Evolutionary conservation across 2,888 invertebrate genomes (phyloP), one percentile per base, ranked within the genome.

Genomic region (Ophioninae sp.): DNA sequence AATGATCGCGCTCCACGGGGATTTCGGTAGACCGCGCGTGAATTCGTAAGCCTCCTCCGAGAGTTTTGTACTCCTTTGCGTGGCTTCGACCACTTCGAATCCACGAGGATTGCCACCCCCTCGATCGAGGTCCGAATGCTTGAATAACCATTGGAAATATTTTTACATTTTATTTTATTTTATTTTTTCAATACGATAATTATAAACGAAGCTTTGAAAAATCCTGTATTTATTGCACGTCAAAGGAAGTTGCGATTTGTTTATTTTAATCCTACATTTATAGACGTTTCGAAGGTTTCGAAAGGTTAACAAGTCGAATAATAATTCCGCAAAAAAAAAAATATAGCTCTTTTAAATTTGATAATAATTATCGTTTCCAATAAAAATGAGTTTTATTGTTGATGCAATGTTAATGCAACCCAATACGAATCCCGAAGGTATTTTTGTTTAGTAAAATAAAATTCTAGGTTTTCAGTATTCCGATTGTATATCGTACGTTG

Each of bases 1-100:
- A 91, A 92, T 91, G 91, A 89, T 89, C 88, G 87, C 89, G 88
- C 89, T 89, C 87, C 86, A 88, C 88, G 88, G 88, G 89, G 89
- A 90, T 91, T 89, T 89, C 90, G 87, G 89, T 89, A 88, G 88
- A 87, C 74, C 77, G 83, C 77, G 83, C 85, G 79, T 86, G 81
- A 85, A 84, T 85, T 87, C 83, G 79, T 85, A 86, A 85, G 82
- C 84, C 79, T 80, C 86, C 80, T 80, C 86, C 80, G 72, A 73
- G 64, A 78, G 78, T 81, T 81, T 79, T 57, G 20, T 70, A 21
- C 69, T 72, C 13, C 13, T 44, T 10, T 13, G 44, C 30, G 70
- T 37, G 50, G 39, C 70, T 74, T 59, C 73, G 61, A 70, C 69
- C 67, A 77, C 68, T 69, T 59, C 23, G 77, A 67, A 69, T 39